A percentile compares a stretch with the other conserved stretches of the same genome.
phyloP scores from a whole-genome alignment of 2,797 vertebrate genomes.

The Halcyon leucocephala region DNA sequence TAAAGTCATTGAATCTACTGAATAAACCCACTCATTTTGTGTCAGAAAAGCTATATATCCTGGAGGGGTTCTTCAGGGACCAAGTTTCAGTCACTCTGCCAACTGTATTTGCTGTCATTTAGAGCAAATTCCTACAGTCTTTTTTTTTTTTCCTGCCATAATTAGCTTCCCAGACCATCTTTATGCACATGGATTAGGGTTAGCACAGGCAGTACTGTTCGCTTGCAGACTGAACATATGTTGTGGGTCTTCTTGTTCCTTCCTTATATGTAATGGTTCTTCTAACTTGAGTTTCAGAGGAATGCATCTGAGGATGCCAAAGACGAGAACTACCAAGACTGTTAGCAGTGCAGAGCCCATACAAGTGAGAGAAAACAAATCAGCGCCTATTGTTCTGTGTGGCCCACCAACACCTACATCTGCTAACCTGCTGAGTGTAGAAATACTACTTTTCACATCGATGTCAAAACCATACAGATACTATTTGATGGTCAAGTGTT shows the following conservation, averaged over 20 bases:
- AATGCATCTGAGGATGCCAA: slow-evolving; percentile 13
- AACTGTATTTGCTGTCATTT: slow-evolving; percentile 20
- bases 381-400: background rate
- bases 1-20: background rate
- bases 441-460: background rate
- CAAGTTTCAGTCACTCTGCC: slow-evolving; percentile 31
- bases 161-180: slow-evolving; percentile 48
- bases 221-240: slow-evolving; percentile 61
- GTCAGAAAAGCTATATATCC: slow-evolving; percentile 22
- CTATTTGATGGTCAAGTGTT: background rate
- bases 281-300: background rate
- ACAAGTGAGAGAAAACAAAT: background rate
- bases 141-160: background rate
- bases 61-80: slow-evolving; percentile 12
- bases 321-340: slow-evolving; percentile 1
- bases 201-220: slow-evolving; percentile 40
- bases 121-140: slow-evolving; percentile 18
- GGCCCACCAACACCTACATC: background rate
- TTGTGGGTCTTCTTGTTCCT: slow-evolving; percentile 40
- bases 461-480: background rate
- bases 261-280: background rate
- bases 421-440: background rate
- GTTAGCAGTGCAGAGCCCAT: background rate
- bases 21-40: background rate
- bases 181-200: background rate